A percentile compares a stretch with the other conserved stretches of the same genome.
These are phyloP conservation scores for Paramormyrops kingsleyae DNA, from an alignment of 2,113 vertebrate genomes.

Conservation along the genomic window DNA sequence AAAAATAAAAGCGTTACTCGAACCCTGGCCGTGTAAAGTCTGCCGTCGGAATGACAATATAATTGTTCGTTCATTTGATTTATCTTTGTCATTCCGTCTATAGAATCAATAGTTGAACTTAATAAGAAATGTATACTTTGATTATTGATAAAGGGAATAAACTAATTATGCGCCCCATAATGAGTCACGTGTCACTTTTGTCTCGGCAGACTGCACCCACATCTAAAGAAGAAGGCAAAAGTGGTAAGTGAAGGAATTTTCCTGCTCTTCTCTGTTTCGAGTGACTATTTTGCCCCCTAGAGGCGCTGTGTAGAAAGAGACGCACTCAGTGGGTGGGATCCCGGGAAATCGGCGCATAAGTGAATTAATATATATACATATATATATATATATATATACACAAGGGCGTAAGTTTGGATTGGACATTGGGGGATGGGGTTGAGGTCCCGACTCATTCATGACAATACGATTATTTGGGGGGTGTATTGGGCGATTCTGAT, in stretches of 20 bases:
- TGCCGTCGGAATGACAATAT: neutral
- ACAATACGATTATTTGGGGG: too few species aligned
- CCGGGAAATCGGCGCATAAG: neutral
- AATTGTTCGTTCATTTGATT: neutral
- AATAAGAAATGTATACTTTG: neutral
- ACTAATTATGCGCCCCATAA: neutral
- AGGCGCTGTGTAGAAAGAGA: neutral
- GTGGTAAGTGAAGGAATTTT: constrained; percentile 50
- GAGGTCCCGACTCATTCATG: too few species aligned
- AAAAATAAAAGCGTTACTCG: neutral
- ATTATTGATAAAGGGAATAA: neutral
- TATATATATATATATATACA: too few species aligned
- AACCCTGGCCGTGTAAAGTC: neutral
- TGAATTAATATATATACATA: neutral
- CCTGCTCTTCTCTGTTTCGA: neutral
- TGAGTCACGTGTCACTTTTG: constrained; percentile 8
- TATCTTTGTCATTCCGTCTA: neutral
- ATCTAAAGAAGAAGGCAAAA: constrained; percentile 57
- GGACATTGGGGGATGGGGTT: too few species aligned
- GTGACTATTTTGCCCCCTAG: constrained; percentile 2
- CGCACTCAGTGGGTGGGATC: neutral
- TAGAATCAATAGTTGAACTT: neutral
- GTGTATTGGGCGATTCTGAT: too few species aligned
- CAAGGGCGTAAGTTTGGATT: too few species aligned
- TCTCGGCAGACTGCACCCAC: constrained; percentile 63